Evolutionary conservation across 2,888 invertebrate genomes (phyloP), one percentile per base, ranked within the genome.

Genomic region (Julus scandinavius): DNA sequence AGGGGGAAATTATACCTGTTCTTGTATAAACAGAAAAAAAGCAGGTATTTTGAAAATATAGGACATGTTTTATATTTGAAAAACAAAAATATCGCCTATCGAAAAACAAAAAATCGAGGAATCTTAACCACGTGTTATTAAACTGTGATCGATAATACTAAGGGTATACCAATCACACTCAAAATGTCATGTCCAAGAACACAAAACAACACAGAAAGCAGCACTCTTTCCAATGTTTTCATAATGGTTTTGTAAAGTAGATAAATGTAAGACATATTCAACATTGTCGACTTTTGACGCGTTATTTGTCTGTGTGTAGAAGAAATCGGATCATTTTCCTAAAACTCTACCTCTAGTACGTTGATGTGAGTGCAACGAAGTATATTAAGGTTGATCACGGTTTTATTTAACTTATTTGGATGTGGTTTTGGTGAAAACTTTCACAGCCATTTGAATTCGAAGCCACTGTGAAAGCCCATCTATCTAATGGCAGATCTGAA

Each of bases 171-270:
- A 80, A 80, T 80, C 80, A 38, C 80, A 80, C 80, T 80, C 80
- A 80, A 80, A 80, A 38, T 80, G 80, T 80, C 38, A 80, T 80
- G 80, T 80, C 80, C 38, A 80, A 80, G 38, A 38, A 80, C 80
- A 80, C 38, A 80, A 38, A 45, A 45, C 7, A 80, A 80, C 80
- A 80, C 80, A 80, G 80, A 80, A 80, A 80, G 80, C 80, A 80
- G 29, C 38, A 80, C 29, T 80, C 38, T 13, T 80, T 38, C 13
- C 2, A 80, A 29, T 80, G 80, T 80, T 80, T 80, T 38, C 38
- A 80, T 20, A 80, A 80, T 63, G 20, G 20, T 80, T 38, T 80
- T 38, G 80, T 80, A 7, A 2, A 72, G 72, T 80, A 13, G 2
- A 80, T 80, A 80, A 29, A 72, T 29, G 29, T 63, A 20, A 29